Evolutionary conservation across 2,797 vertebrate genomes (phyloP), one percentile per base, ranked within the genome.

Genomic region (Balearica regulorum): DNA sequence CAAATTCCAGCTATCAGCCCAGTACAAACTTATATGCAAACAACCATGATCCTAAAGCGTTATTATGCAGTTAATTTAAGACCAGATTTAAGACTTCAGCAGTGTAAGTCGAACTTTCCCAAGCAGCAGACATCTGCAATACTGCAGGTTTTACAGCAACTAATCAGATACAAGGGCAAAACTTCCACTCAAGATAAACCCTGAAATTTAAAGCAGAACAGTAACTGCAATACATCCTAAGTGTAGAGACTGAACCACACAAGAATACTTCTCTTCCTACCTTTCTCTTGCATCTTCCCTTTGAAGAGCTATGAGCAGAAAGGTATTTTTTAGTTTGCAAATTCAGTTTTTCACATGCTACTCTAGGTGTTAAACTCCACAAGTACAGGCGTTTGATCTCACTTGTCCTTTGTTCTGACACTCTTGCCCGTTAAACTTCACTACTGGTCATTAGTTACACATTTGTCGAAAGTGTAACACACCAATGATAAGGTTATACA

Each of bases 51-150:
- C 41, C 73, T 51, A 24, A 48, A 61, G 17, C 4, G 0, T 49
- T 71, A 58, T 3, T 39, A 77, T 2, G 16, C 3, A 15, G 21
- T 62, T 65, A 39, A 83, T 58, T 86, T 89, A 53, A 85, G 93
- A 91, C 18, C 33, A n/a, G 39, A 81, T 65, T 83, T 58, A 93
- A 87, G 57, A 64, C 57, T 88, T 72, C 51, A 78, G 17, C 21
- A 35, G 15, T 2, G 5, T 21, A 86, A 46, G 49, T 6, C 41
- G 78, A 58, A 46, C 61, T 60, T 65, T 51, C 20, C 28, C 3
- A 2, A 79, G n/a, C 16, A 64, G 43, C 39, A 84, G 49, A 48
- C 5, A 37, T 20, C 25, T 88, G n/a, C 46, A 81, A 15, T 13
- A 65, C 18, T 64, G 41, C 64, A 94, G n/a, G 9, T 75, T 78